Evolutionary conservation across 2,797 vertebrate species (phyloP).

Genomic region (Sebastes steindachneri): DNA sequence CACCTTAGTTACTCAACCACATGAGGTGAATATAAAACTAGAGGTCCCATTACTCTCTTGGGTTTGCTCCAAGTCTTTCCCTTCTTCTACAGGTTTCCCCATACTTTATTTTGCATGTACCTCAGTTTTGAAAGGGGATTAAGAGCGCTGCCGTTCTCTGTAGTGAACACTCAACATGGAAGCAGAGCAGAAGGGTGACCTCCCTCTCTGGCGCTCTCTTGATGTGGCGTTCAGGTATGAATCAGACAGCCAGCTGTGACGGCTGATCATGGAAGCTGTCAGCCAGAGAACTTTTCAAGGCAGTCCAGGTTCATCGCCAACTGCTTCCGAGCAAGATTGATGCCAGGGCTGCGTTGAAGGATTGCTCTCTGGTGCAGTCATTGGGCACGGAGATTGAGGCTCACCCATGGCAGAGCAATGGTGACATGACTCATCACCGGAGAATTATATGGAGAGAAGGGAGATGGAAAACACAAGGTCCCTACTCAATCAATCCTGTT

Average conservation of each 20-base stretch:
- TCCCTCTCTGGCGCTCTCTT: constrained; percentile 37
- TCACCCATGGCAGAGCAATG: constrained; percentile 67
- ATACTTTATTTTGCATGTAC: not conserved
- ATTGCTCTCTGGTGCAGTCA: constrained; percentile 72
- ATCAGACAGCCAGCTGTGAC: constrained; percentile 72
- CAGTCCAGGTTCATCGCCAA: constrained; percentile 65
- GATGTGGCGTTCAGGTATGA: constrained; percentile 68
- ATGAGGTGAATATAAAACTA: constrained; percentile 7
- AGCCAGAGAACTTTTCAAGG: constrained; percentile 72
- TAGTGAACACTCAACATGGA: constrained; percentile 13
- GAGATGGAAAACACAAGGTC: constrained; percentile 64
- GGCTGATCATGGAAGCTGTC: constrained; percentile 77
- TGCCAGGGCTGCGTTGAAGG: constrained; percentile 67
- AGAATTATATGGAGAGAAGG: constrained; percentile 63
- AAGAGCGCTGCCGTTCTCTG: not conserved
- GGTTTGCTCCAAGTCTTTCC: not conserved
- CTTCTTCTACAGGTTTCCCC: not conserved
- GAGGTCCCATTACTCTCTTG: constrained; percentile 2
- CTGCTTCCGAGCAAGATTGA: constrained; percentile 72
- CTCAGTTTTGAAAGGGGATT: not conserved
- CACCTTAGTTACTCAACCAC: not conserved
- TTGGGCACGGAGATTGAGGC: constrained; percentile 70
- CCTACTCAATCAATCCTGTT: constrained; percentile 57
- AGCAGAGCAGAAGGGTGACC: constrained; percentile 47
- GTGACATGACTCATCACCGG: constrained; percentile 69